Evolutionary conservation across 1,140 invertebrate species (phyloP).

Genomic region (Drosophila ohnishii): DNA sequence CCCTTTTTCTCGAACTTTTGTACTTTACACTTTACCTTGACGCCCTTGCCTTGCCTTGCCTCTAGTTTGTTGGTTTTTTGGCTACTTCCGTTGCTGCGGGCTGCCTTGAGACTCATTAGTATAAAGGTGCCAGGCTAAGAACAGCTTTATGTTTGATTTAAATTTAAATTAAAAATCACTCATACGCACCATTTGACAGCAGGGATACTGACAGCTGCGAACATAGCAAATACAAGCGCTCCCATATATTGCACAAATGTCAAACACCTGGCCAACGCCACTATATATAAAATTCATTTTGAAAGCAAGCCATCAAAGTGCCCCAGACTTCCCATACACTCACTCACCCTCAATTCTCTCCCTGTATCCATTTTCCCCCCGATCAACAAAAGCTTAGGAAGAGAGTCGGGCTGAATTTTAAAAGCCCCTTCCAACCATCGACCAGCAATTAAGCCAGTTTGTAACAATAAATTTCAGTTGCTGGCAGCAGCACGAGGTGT

Average conservation of each 20-base stretch:
- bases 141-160: slow-evolving; percentile 37
- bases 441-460: slow-evolving; percentile 53
- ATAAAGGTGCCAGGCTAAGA: slow-evolving; percentile 14
- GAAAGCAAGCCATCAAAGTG: slow-evolving; percentile 36
- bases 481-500: slow-evolving; percentile 32
- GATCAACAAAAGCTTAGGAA: slow-evolving; percentile 11
- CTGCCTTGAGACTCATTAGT: slow-evolving; percentile 28
- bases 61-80: slow-evolving; percentile 49
- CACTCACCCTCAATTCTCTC: not conserved
- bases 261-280: slow-evolving; percentile 36
- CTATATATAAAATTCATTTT: slow-evolving; percentile 43
- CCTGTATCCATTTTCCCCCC: slow-evolving; percentile 4
- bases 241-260: slow-evolving; percentile 30
- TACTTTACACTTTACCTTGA: slow-evolving; percentile 63
- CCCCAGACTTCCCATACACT: slow-evolving; percentile 1
- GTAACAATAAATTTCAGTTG: slow-evolving; percentile 64
- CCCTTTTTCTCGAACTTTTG: slow-evolving; percentile 5
- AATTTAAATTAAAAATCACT: slow-evolving; percentile 72
- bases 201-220: slow-evolving; percentile 41
- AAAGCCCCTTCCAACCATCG: slow-evolving; percentile 30
- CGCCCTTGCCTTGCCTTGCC: slow-evolving; percentile 43
- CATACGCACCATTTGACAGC: slow-evolving; percentile 60
- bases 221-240: slow-evolving; percentile 24
- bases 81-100: slow-evolving; percentile 37
- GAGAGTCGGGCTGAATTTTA: slow-evolving; percentile 14